Evolutionary conservation across 2,113 vertebrate species (phyloP), one percentile per base, ranked within the genome.

Genomic region (Oophaga pumilio): DNA sequence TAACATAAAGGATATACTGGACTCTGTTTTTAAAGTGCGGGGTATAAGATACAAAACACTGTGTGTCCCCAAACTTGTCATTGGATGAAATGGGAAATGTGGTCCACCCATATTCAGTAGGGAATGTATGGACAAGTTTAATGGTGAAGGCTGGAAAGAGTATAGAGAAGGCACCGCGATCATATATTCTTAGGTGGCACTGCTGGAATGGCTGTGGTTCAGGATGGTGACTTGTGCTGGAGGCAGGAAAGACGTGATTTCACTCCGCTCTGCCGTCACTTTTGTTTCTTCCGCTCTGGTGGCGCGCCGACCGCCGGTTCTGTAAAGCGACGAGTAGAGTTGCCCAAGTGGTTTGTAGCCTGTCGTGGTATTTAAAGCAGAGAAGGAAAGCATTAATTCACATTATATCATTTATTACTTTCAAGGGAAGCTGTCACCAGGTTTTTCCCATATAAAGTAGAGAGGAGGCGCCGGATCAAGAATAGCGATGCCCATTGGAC

Each of bases 251-350:
- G 26, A 52, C 6, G 28, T 2, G 10, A 43, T 18, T 50, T 69
- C 33, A 66, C 8, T 17, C 17, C 12, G 24, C 18, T 22, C 62
- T 17, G 60, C 22, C 43, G 2, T 6, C 49, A 81, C 66, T 81
- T 79, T n/a, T 89, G 82, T 18, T 89, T 52, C 56, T 92, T 93
- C 43, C 90, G 92, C 62, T 92, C 89, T 14, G 9, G 4, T 0
- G 90, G 57, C 2, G 90, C 71, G 15, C 84, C 88, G 20, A 85
- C 85, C n/a, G 66, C 52, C 7, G 86, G 26, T 0, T 90, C 71
- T 76, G 88, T 43, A 5, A 85, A 69, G 2, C 87, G 49, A 79
- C 89, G 92, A 64, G 91, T 90, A n/a, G 93, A 90, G 74, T 89
- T 91, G 9, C 89, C 81, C 18, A 87, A 50, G 20, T 66, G 77